Conservation (phyloP, 2,113 vertebrate genomes). For the Bubalus kerabau region DNA sequence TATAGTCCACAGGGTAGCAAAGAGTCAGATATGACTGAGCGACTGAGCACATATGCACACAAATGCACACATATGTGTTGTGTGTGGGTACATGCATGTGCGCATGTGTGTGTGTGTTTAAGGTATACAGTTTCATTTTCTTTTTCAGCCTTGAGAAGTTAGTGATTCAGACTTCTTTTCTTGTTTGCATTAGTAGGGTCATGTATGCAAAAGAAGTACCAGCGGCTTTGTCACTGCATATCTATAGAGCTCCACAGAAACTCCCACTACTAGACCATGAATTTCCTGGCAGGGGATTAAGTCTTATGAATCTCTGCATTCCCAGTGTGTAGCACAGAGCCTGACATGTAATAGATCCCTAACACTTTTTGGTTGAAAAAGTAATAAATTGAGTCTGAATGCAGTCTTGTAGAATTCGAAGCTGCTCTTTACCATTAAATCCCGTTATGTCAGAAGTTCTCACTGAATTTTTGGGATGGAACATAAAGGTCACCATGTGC, state of each 20-base stretch:
- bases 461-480: neutral
- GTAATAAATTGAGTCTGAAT: neutral
- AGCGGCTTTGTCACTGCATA: neutral
- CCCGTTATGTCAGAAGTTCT: neutral
- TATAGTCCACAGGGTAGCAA: neutral
- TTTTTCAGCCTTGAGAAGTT: neutral
- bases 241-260: neutral
- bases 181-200: neutral
- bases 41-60: neutral
- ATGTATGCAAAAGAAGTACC: neutral
- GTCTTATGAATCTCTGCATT: neutral
- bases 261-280: neutral
- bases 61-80: neutral
- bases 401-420: neutral
- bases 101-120: neutral
- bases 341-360: neutral
- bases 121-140: neutral
- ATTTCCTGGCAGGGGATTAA: neutral
- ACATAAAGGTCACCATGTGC: neutral
- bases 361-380: neutral
- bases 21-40: neutral
- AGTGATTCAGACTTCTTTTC: neutral
- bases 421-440: neutral
- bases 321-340: neutral
- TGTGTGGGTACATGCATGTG: neutral